phyloP scores from a whole-genome alignment of 2,113 vertebrate species.

The Phalacrocorax brasilianus region DNA sequence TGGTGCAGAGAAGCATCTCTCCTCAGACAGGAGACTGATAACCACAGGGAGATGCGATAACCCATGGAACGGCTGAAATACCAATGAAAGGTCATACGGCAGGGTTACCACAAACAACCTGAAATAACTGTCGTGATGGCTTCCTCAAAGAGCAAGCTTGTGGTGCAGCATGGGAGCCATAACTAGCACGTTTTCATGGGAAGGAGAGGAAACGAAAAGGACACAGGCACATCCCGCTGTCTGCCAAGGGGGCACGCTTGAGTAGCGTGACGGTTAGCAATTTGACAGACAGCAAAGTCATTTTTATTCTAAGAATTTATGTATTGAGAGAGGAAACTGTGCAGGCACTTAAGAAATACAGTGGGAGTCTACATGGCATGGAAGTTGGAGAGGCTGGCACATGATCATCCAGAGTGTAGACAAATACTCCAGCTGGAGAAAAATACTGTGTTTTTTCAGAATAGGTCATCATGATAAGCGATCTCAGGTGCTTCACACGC shows the following conservation, averaged over 20 bases:
- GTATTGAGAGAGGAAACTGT: background rate
- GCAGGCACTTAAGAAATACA: background rate
- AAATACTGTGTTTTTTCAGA: background rate
- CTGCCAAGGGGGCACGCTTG: background rate
- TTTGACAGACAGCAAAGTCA: background rate
- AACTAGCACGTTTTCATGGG: accelerated
- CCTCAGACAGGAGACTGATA: background rate
- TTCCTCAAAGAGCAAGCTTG: background rate
- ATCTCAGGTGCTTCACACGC: background rate
- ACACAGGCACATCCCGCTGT: accelerated
- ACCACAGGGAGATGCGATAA: constrained; percentile 11
- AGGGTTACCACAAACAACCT: background rate
- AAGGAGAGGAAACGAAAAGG: background rate
- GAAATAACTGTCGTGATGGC: background rate
- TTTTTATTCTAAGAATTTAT: background rate
- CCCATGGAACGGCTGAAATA: background rate
- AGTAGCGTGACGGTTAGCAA: background rate
- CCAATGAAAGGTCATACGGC: background rate
- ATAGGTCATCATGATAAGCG: background rate
- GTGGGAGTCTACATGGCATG: background rate
- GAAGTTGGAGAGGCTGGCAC: background rate
- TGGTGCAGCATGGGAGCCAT: background rate
- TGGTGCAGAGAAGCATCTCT: background rate
- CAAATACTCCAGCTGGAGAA: background rate
- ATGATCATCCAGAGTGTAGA: background rate